phyloP scores from a whole-genome alignment of 2,113 vertebrate genomes.

The Cephalopterus ornatus region DNA sequence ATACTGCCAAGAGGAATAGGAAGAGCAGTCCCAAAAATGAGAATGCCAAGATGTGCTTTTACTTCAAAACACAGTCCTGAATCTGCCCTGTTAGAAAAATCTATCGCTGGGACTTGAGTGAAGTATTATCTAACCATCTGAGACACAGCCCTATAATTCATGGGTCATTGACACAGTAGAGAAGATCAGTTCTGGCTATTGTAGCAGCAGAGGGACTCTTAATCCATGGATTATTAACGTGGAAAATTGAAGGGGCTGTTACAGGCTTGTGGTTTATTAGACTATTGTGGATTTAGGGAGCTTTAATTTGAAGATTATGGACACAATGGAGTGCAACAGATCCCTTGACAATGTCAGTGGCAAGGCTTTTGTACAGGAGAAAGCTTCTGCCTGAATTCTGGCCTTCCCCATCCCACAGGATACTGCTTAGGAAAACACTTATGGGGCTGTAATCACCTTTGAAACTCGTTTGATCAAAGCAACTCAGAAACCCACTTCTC shows the following conservation, averaged over 20 bases:
- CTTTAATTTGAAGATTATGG: constrained; percentile 53
- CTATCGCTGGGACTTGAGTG: constrained; percentile 33
- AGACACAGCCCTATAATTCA: constrained; percentile 54
- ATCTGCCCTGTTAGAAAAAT: constrained; percentile 49
- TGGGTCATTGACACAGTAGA: constrained; percentile 28
- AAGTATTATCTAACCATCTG: constrained; percentile 57
- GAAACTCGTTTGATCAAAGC: constrained; percentile 39
- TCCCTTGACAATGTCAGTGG: constrained; percentile 47
- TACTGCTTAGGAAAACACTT: constrained; percentile 32
- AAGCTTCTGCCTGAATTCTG: constrained; percentile 21
- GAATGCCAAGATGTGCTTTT: not conserved
- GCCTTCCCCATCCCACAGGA: constrained; percentile 22
- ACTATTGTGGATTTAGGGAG: constrained; percentile 54
- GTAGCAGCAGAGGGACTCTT: constrained; percentile 37
- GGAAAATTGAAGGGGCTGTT: constrained; percentile 57
- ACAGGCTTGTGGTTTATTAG: constrained; percentile 58
- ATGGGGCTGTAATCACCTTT: constrained; percentile 16
- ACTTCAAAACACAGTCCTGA: constrained; percentile 24
- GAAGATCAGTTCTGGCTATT: constrained; percentile 48
- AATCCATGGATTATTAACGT: constrained; percentile 51
- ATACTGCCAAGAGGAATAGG: constrained; percentile 3
- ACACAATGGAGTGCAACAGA: constrained; percentile 20
- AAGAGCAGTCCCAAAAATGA: not conserved
- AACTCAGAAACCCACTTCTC: not conserved
- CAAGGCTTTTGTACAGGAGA: constrained; percentile 33